phyloP scores from a whole-genome alignment of 2,888 invertebrate species.

The Griposia aprilina region DNA sequence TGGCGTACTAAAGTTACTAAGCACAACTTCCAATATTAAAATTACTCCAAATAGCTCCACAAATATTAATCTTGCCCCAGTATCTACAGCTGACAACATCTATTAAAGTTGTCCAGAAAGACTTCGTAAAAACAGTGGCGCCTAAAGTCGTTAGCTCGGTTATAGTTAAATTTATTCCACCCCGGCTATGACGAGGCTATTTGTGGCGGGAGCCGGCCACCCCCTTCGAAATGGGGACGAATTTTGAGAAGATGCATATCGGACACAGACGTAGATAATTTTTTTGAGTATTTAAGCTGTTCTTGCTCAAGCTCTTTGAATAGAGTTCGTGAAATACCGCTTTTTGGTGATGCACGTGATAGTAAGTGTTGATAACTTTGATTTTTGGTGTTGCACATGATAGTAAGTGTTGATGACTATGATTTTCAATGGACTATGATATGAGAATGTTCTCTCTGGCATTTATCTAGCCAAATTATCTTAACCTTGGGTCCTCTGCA shows the following conservation, averaged over 20 bases:
- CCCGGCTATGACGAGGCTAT: slow-evolving; percentile 51
- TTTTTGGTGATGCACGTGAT: not conserved
- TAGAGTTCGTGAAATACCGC: too few relatives aligned
- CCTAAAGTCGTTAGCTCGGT: slow-evolving; percentile 51
- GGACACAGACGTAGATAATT: not conserved
- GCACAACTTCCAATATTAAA: not conserved
- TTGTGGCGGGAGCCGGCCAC: slow-evolving; percentile 33
- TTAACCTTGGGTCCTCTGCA: not conserved
- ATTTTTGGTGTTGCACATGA: not conserved
- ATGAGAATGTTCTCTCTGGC: too few relatives aligned
- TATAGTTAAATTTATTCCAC: slow-evolving; percentile 56
- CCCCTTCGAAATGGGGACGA: slow-evolving; percentile 17
- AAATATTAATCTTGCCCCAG: slow-evolving; percentile 28
- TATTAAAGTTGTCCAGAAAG: slow-evolving; percentile 46
- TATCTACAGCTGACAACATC: slow-evolving; percentile 53
- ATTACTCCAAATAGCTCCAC: slow-evolving; percentile 4
- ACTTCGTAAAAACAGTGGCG: slow-evolving; percentile 54
- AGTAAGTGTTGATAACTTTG: too few relatives aligned
- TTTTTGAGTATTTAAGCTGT: not conserved
- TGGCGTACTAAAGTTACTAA: not conserved
- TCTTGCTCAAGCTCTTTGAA: not conserved
- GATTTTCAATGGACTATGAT: too few relatives aligned
- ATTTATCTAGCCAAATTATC: not conserved
- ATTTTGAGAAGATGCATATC: slow-evolving; percentile 16
- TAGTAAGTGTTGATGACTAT: too few relatives aligned